Base-by-base conservation (phyloP, 92 coral and sea anemone species). In the Phenganax marumi region DNA sequence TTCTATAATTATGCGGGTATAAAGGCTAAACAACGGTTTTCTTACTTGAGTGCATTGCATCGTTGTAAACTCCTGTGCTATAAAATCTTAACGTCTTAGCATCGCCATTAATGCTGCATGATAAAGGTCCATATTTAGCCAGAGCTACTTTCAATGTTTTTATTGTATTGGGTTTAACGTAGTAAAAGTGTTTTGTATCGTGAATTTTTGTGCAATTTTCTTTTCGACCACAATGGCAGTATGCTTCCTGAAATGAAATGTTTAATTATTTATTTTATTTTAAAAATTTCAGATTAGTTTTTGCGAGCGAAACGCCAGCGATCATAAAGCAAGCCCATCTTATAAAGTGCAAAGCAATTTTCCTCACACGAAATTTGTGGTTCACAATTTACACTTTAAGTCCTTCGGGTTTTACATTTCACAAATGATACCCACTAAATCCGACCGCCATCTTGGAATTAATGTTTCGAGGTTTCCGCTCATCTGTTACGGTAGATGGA, bases 71-170 rank as follows among this genome's bases (percentile, higher is more conserved):
- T 8, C 97, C 97, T 55, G 87, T 87, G 82, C 97, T 89, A 82
- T 92, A 93, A 85, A 92, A 93, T 48, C 97, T 69, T 52, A 93
- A 90, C 4, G 94, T 92, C 75, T 93, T 93, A 12, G 78, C 75
- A 79, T 93, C 97, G 52, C 94, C 93, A 89, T 93, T 93, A 12
- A 93, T 85, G 9, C 92, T 92, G n/a, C 93, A 91, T 7, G 94
- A 93, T 57, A 90, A 84, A 10, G 97, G 97, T 8, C 97, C 97
- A 73, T 93, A 97, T 18, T 97, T 90, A 49, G 88, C 97, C 10
- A 92, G 79, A 47, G 97, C 97, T 58, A 89, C 77, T 81, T 85
- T 90, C 33, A 93, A 81, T 21, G 93, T 87, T 13, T 82, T 76
- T 1, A 93, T 85, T n/a, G 62, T 86, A 75, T 89, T 89, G 63